A percentile compares a stretch with the other conserved stretches of the same genome.
These are phyloP conservation scores for Carassius carassius DNA, from an alignment of 2,113 vertebrate species.

Conservation along the genomic window DNA sequence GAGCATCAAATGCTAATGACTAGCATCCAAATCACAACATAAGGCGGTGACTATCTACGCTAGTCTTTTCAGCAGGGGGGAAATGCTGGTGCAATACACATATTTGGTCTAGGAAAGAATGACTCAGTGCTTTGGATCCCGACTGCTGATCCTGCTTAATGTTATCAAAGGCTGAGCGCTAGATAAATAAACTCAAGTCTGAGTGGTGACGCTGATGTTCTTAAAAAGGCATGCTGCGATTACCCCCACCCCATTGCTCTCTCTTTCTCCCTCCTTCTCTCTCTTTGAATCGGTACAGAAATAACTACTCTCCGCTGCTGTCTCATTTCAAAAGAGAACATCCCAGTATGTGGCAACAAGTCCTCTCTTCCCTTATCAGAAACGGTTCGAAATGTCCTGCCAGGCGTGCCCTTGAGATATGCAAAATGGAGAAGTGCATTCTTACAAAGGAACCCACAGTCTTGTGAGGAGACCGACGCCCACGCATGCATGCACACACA, in stretches of 20 bases:
- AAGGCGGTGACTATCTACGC: constrained; percentile 1
- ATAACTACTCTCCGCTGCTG: not conserved
- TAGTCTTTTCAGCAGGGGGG: not conserved
- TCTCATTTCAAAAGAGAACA: constrained; percentile 24
- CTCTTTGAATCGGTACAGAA: not conserved
- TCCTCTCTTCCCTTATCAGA: constrained; percentile 20
- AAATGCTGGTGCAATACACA: not conserved
- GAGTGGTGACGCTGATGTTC: constrained; percentile 31
- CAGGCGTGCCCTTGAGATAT: constrained; percentile 39
- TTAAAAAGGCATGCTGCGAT: constrained; percentile 37
- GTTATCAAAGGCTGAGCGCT: constrained; percentile 36
- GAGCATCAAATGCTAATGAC: not conserved
- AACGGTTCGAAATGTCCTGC: constrained; percentile 27
- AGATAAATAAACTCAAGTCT: constrained; percentile 52
- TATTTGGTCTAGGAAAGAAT: constrained; percentile 12
- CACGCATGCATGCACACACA: constrained; percentile 29
- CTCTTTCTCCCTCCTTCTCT: not conserved
- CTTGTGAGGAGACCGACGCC: constrained; percentile 33
- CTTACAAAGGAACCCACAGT: constrained; percentile 34
- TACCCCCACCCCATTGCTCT: not conserved
- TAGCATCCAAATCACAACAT: constrained; percentile 7
- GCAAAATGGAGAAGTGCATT: constrained; percentile 14
- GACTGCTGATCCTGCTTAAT: constrained; percentile 23
- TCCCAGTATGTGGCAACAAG: not conserved
- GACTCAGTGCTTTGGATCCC: not conserved